A percentile compares a stretch with the other conserved stretches of the same genome.
Evolutionary conservation across 2,888 invertebrate genomes (phyloP).

Genomic region (Allolobophora icterica): DNA sequence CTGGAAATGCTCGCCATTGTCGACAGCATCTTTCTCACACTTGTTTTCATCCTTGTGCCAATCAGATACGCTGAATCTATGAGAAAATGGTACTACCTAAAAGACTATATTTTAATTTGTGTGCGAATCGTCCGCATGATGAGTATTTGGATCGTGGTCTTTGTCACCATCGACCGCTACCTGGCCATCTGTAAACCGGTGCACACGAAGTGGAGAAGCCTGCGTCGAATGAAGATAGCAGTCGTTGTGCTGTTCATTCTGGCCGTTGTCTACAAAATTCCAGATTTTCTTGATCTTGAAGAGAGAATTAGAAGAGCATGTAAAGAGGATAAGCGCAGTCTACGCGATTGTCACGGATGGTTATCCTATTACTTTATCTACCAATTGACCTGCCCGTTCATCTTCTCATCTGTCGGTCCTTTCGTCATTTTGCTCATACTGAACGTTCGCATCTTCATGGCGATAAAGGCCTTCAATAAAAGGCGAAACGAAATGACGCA

Average conservation of each 20-base stretch:
- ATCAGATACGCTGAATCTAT: constrained; percentile 38
- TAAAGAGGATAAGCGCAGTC: too few species aligned
- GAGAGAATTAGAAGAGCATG: not conserved
- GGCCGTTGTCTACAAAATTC: constrained; percentile 48
- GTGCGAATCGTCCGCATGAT: constrained; percentile 46
- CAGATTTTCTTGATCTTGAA: constrained; percentile 44
- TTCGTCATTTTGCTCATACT: too few species aligned
- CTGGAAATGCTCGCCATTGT: constrained; percentile 46
- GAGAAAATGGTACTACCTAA: constrained; percentile 26
- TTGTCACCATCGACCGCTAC: constrained; percentile 49
- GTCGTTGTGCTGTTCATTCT: constrained; percentile 41
- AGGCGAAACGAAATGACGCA: too few species aligned
- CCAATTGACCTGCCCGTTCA: constrained; percentile 39
- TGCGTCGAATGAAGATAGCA: constrained; percentile 42
- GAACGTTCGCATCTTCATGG: too few species aligned
- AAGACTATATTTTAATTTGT: constrained; percentile 44
- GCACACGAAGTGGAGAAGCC: constrained; percentile 43
- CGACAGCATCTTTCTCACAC: constrained; percentile 47
- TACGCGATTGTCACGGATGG: not conserved
- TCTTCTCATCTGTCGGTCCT: too few species aligned
- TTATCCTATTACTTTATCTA: constrained; percentile 46
- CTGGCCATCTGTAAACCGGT: constrained; percentile 49
- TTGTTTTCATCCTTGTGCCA: constrained; percentile 45
- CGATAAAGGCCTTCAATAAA: too few species aligned
- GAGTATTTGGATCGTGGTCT: constrained; percentile 49